phyloP scores from a whole-genome alignment of 2,888 invertebrate species.

The Carpatolechia fugitivella region DNA sequence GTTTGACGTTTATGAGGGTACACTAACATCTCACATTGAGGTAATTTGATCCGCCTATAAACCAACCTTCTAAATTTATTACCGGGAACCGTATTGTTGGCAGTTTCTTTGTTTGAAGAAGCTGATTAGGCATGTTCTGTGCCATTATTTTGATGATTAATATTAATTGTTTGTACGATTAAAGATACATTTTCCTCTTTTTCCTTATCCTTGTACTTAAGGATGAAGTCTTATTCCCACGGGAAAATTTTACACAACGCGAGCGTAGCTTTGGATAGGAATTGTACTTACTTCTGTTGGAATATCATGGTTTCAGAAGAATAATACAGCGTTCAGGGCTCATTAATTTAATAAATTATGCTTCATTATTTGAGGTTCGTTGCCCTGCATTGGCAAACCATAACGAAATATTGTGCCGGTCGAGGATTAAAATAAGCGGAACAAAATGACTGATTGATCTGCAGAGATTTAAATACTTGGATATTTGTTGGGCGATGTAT shows the following conservation, averaged over 20 bases:
- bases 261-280: too few relatives aligned
- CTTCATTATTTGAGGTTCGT: neutral
- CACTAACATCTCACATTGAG: conserved; percentile 43
- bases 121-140: neutral
- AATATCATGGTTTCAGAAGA: too few relatives aligned
- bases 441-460: conserved; percentile 26
- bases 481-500: neutral
- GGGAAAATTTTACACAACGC: too few relatives aligned
- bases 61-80: conserved; percentile 50
- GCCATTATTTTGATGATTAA: neutral
- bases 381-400: conserved; percentile 16
- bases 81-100: conserved; percentile 19
- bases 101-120: conserved; percentile 1
- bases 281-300: too few relatives aligned
- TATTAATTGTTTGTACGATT: too few relatives aligned
- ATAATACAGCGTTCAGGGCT: conserved; percentile 37
- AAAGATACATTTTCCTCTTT: too few relatives aligned
- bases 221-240: too few relatives aligned
- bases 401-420: conserved; percentile 36
- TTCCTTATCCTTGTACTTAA: too few relatives aligned
- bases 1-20: conserved; percentile 74
- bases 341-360: neutral
- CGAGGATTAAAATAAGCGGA: conserved; percentile 24
- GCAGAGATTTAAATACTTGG: too few relatives aligned
- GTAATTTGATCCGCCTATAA: conserved; percentile 65